Percentiles rank a stretch among this genome's conserved stretches.
These are phyloP conservation scores for Garrulus glandarius DNA, from an alignment of 2,797 vertebrate species.

Conservation along the genomic window DNA sequence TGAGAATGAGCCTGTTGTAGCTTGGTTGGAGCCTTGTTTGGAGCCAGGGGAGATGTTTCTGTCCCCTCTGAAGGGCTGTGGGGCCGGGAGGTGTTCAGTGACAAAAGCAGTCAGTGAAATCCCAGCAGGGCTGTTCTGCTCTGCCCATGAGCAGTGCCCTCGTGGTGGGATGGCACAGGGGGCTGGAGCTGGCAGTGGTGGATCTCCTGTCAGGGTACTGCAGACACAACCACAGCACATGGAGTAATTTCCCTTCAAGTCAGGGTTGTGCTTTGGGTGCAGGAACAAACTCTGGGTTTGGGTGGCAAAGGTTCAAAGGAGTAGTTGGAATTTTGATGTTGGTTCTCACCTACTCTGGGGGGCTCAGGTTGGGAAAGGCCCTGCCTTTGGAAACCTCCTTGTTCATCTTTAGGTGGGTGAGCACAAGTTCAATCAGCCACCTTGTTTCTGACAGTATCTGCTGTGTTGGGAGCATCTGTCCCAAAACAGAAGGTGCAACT, in stretches of 20 bases:
- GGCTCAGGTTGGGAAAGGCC: neutral
- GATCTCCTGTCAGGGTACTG: neutral
- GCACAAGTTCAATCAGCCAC: neutral
- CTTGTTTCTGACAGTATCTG: rapidly evolving
- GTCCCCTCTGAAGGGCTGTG: neutral
- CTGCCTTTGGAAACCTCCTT: neutral
- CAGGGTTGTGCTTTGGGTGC: neutral
- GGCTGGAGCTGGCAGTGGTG: neutral
- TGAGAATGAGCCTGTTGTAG: rapidly evolving
- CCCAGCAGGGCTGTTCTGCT: neutral
- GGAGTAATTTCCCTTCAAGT: neutral
- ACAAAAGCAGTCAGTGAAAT: no score
- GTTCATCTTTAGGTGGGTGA: neutral
- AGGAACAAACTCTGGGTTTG: neutral
- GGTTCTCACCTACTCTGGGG: neutral
- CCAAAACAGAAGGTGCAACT: neutral
- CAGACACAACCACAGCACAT: rapidly evolving
- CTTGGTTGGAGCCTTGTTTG: neutral
- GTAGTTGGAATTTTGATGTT: neutral
- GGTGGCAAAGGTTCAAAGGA: neutral
- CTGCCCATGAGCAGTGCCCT: rapidly evolving
- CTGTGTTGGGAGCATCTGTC: neutral
- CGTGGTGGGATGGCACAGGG: neutral
- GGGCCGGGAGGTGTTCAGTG: neutral
- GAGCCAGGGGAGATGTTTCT: neutral